Conservation (phyloP, 2,888 invertebrate genomes). For the Leptopilina drosophilae region DNA sequence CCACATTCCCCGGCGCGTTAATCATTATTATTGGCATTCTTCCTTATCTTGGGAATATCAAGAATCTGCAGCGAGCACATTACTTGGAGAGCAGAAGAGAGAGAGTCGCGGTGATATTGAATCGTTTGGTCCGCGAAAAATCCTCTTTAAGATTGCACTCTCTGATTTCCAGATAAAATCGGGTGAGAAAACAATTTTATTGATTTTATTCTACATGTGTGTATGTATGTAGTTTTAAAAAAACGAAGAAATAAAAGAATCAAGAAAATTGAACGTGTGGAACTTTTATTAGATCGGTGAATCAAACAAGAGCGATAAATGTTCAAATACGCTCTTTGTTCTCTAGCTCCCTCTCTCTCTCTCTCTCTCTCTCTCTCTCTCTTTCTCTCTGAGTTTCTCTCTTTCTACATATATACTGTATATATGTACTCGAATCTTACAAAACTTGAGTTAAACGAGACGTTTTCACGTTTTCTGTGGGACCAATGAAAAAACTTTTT, state of each 20-base stretch:
- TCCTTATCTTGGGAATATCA: conserved; percentile 13
- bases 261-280: neutral
- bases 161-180: conserved; percentile 18
- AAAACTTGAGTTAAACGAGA: too few relatives aligned
- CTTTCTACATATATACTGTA: too few relatives aligned
- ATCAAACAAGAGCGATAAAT: conserved; percentile 41
- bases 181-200: conserved; percentile 35
- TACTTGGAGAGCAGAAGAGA: too few relatives aligned
- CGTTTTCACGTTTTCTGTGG: too few relatives aligned
- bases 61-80: conserved; percentile 15
- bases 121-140: neutral
- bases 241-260: neutral
- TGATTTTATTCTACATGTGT: conserved; percentile 11
- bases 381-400: too few relatives aligned
- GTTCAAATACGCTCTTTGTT: conserved; percentile 26
- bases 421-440: too few relatives aligned
- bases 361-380: too few relatives aligned
- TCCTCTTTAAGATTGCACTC: conserved; percentile 20
- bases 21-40: conserved; percentile 57
- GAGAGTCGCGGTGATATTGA: neutral
- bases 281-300: conserved; percentile 40
- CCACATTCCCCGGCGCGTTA: conserved; percentile 44
- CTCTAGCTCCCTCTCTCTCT: neutral
- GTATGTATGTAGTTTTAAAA: neutral
- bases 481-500: too few relatives aligned